These are phyloP conservation scores for Catharus ustulatus DNA, from an alignment of 2,797 vertebrate species.

Conservation along the genomic window DNA sequence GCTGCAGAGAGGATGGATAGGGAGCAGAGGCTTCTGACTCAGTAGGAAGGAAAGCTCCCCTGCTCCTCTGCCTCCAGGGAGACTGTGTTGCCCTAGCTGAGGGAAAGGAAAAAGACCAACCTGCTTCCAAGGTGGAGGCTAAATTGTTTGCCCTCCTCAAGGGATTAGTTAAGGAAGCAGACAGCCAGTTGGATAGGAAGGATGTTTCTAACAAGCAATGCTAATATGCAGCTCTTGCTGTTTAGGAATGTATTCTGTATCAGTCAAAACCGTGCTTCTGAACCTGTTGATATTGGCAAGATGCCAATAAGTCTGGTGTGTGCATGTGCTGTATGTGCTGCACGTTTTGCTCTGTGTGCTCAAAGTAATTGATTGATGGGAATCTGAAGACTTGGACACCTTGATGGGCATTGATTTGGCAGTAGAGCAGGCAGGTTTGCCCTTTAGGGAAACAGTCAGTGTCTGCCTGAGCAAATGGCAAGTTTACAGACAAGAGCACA, in stretches of 20 bases:
- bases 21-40: not conserved
- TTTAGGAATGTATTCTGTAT: not conserved
- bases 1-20: not conserved
- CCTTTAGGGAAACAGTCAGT: not conserved
- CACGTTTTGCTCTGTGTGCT: not conserved
- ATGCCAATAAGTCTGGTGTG: not conserved
- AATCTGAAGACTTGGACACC: not conserved
- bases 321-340: not conserved
- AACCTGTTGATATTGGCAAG: not conserved
- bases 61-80: not conserved
- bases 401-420: not conserved
- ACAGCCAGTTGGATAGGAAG: not conserved
- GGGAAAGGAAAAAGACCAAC: not conserved
- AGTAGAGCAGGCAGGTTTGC: not conserved
- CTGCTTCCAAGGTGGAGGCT: not conserved
- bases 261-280: not conserved
- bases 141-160: not conserved
- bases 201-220: not conserved
- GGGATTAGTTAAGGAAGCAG: not conserved
- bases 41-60: not conserved
- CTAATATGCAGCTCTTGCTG: not conserved
- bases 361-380: not conserved
- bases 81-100: not conserved
- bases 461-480: not conserved
- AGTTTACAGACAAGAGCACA: not conserved